These are phyloP conservation scores for Mesochorus sp. DNA, from an alignment of 2,888 invertebrate genomes.

Conservation along the genomic window DNA sequence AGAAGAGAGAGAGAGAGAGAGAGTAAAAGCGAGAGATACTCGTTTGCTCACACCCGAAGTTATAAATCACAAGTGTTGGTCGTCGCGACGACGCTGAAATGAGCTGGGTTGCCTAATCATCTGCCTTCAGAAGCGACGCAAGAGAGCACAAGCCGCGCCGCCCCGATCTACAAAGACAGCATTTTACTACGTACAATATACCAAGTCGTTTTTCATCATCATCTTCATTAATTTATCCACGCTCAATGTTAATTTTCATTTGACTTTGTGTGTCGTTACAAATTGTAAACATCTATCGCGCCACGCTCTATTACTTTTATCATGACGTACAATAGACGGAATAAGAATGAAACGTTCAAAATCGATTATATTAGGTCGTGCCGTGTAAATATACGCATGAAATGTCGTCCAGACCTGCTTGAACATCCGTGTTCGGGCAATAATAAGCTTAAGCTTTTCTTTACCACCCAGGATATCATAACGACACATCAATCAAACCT, in stretches of 20 bases:
- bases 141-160: not conserved
- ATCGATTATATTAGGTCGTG: no score
- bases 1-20: slow-evolving; percentile 20
- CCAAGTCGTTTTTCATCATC: slow-evolving; percentile 37
- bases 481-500: no score
- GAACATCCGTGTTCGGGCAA: no score
- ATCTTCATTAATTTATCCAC: slow-evolving; percentile 43
- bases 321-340: not conserved
- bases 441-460: no score
- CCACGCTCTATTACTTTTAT: no score
- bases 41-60: slow-evolving; percentile 61
- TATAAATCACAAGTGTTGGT: slow-evolving; percentile 60
- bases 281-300: not conserved
- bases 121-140: slow-evolving; percentile 40
- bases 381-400: no score
- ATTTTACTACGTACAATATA: slow-evolving; percentile 12
- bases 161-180: slow-evolving; percentile 26
- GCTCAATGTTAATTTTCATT: slow-evolving; percentile 15
- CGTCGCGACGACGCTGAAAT: slow-evolving; percentile 54
- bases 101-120: slow-evolving; percentile 60
- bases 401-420: no score
- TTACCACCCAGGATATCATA: no score
- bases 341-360: no score
- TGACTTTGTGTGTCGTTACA: not conserved
- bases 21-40: slow-evolving; percentile 17